Percentiles rank a stretch among this genome's conserved stretches.
These are phyloP conservation scores for Drosophila littoralis DNA, from an alignment of 1,140 invertebrate genomes.

Conservation along the genomic window DNA sequence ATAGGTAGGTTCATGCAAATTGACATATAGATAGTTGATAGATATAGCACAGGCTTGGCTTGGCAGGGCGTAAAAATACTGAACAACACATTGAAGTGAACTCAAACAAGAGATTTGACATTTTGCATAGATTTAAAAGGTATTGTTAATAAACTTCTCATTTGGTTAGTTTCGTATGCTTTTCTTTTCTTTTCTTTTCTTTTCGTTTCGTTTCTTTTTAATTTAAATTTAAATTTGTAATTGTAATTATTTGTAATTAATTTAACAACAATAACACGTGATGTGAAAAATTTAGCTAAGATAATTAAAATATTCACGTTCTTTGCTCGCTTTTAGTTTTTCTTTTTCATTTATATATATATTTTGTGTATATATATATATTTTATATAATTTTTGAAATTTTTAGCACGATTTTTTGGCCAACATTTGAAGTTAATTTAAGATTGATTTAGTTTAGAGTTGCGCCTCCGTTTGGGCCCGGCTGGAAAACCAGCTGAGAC, in stretches of 20 bases:
- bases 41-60: slow-evolving; percentile 7
- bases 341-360: slow-evolving; percentile 4
- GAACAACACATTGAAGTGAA: slow-evolving; percentile 14
- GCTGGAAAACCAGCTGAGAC: slow-evolving; percentile 12
- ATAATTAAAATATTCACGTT: slow-evolving; percentile 66
- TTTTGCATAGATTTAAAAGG: slow-evolving; percentile 20
- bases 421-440: slow-evolving; percentile 35
- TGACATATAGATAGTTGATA: slow-evolving; percentile 30
- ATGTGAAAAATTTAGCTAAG: slow-evolving; percentile 76
- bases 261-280: slow-evolving; percentile 79
- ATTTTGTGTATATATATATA: background rate
- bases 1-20: slow-evolving; percentile 15
- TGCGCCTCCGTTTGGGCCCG: background rate
- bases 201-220: slow-evolving; percentile 21
- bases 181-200: slow-evolving; percentile 17
- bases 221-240: slow-evolving; percentile 34
- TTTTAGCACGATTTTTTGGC: slow-evolving; percentile 46
- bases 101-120: slow-evolving; percentile 24
- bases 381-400: background rate
- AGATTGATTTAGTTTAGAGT: slow-evolving; percentile 11
- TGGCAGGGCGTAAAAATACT: background rate
- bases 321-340: slow-evolving; percentile 14
- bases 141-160: slow-evolving; percentile 7
- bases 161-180: slow-evolving; percentile 30
- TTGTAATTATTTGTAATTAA: slow-evolving; percentile 50